Evolutionary conservation across 2,797 vertebrate species (phyloP).

Genomic region (Oceanodroma leucorhoa): DNA sequence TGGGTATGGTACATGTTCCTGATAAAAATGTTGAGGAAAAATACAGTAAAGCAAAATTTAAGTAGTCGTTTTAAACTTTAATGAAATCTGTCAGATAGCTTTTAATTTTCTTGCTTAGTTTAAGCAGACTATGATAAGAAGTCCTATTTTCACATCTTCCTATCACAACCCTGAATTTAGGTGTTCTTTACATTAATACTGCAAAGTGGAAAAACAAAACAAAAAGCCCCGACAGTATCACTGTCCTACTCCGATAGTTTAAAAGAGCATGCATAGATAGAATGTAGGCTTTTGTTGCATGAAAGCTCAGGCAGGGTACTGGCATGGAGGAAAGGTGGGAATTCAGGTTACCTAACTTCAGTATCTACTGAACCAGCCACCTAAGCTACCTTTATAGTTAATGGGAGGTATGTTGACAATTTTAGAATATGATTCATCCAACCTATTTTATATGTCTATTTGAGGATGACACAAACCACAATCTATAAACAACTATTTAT

Average conservation of each 20-base stretch:
- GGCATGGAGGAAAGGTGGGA: neutral
- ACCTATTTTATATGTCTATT: neutral
- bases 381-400: neutral
- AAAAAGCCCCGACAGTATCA: fast-evolving
- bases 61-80: neutral
- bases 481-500: neutral
- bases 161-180: fast-evolving
- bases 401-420: neutral
- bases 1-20: neutral
- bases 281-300: neutral
- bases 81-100: neutral
- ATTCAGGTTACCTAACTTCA: neutral
- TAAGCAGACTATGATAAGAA: neutral
- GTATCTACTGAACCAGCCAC: neutral
- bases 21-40: neutral
- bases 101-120: neutral
- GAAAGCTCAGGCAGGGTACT: neutral
- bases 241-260: neutral
- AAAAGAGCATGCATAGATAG: neutral
- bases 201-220: neutral
- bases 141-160: neutral
- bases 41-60: neutral
- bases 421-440: neutral
- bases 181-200: neutral
- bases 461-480: neutral